Conservation (phyloP, 2,113 vertebrate species). For the Acinonyx jubatus region DNA sequence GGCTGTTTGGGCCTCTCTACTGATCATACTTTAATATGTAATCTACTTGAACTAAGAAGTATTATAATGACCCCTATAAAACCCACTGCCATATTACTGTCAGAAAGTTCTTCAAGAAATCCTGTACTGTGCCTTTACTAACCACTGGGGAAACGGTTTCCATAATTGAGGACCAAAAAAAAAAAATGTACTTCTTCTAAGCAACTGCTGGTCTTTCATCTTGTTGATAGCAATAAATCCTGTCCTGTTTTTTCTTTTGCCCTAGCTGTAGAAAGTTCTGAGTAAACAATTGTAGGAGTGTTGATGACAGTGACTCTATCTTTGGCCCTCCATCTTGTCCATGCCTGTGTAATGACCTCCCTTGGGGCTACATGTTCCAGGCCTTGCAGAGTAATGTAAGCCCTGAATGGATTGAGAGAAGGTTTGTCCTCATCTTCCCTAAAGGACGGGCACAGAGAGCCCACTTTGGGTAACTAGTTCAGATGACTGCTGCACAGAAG, state of each 20-base stretch:
- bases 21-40: background rate
- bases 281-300: background rate
- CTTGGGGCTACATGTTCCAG: background rate
- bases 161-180: background rate
- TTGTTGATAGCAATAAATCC: background rate
- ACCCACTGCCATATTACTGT: background rate
- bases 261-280: background rate
- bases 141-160: background rate
- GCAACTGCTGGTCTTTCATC: background rate
- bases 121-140: background rate
- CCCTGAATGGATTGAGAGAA: background rate
- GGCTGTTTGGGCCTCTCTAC: background rate
- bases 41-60: background rate
- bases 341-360: background rate
- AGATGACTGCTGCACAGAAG: background rate
- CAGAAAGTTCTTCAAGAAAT: conserved; percentile 16
- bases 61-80: background rate
- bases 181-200: background rate
- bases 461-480: background rate
- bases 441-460: background rate
- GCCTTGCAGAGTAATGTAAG: background rate
- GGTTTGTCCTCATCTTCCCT: background rate
- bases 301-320: background rate
- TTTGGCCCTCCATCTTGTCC: background rate
- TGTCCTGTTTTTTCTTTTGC: background rate